A percentile compares a stretch with the other conserved stretches of the same genome.
phyloP scores from a whole-genome alignment of 2,797 vertebrate species.

The Mycteria americana region DNA sequence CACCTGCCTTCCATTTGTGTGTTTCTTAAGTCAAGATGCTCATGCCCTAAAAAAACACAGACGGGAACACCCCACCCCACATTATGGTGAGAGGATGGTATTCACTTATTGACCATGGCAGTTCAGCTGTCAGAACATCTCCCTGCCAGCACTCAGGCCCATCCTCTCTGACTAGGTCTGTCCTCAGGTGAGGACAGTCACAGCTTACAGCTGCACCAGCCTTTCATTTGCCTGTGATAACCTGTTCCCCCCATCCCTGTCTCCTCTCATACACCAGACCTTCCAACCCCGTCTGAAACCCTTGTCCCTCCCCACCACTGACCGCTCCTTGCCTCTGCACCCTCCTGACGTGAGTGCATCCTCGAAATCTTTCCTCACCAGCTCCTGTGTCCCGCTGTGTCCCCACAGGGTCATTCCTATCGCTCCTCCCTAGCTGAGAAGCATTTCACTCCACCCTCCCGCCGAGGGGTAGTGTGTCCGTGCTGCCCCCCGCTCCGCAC shows the following conservation, averaged over 20 bases:
- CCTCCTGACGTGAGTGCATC: neutral
- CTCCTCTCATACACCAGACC: neutral
- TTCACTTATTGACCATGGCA: neutral
- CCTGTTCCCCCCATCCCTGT: rapidly evolving
- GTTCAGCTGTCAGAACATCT: neutral
- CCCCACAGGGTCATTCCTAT: neutral
- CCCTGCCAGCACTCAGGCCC: neutral
- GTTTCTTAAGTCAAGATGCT: neutral
- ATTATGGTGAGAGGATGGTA: neutral
- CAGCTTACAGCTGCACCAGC: neutral
- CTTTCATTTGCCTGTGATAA: neutral
- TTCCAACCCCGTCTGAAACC: neutral
- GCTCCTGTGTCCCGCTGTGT: neutral
- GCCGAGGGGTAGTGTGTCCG: rapidly evolving
- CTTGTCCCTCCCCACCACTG: neutral
- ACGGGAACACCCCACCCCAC: neutral
- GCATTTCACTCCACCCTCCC: neutral
- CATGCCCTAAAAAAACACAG: neutral
- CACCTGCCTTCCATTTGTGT: neutral
- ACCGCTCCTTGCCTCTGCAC: neutral
- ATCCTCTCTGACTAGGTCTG: neutral
- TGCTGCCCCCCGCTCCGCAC: neutral
- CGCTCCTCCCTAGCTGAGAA: neutral
- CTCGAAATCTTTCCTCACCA: neutral
- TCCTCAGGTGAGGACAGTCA: neutral